Conservation (phyloP, 1,140 invertebrate species). For the Scaptomyza montana region DNA sequence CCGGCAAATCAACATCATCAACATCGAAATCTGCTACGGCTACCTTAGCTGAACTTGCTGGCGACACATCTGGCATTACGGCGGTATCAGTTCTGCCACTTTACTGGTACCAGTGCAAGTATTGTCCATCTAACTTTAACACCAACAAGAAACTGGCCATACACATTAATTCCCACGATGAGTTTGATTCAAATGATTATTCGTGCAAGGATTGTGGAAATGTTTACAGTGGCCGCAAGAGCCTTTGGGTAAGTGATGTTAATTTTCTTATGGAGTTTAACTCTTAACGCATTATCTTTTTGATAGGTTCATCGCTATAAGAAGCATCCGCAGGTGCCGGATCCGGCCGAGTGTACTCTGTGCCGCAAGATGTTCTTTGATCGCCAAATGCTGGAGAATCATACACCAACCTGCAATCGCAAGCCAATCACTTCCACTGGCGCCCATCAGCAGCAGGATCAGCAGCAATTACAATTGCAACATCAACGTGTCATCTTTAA, state of each 20-base stretch:
- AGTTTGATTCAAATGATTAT: constrained; percentile 83
- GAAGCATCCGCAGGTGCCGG: constrained; percentile 81
- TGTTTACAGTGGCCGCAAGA: constrained; percentile 82
- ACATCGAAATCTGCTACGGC: constrained; percentile 13
- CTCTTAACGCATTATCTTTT: background rate
- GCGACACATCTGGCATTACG: constrained; percentile 12
- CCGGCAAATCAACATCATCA: constrained; percentile 19
- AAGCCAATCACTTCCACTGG: constrained; percentile 75
- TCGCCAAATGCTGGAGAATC: constrained; percentile 79
- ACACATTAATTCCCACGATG: constrained; percentile 83
- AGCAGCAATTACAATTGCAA: constrained; percentile 33
- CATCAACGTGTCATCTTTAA: constrained; percentile 52
- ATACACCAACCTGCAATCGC: constrained; percentile 79
- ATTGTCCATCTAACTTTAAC: constrained; percentile 82
- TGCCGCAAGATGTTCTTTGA: constrained; percentile 83
- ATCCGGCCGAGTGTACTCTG: constrained; percentile 76
- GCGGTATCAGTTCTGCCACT: constrained; percentile 45
- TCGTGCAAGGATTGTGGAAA: constrained; percentile 84
- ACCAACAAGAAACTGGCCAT: constrained; percentile 83
- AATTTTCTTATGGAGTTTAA: constrained; percentile 3
- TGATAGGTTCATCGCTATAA: constrained; percentile 82
- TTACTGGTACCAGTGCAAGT: constrained; percentile 83
- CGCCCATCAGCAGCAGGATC: constrained; percentile 60
- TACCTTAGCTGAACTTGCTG: constrained; percentile 22
- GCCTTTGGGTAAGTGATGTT: constrained; percentile 67